Conservation (phyloP, 2,888 invertebrate species). For the Spisula subtruncata region DNA sequence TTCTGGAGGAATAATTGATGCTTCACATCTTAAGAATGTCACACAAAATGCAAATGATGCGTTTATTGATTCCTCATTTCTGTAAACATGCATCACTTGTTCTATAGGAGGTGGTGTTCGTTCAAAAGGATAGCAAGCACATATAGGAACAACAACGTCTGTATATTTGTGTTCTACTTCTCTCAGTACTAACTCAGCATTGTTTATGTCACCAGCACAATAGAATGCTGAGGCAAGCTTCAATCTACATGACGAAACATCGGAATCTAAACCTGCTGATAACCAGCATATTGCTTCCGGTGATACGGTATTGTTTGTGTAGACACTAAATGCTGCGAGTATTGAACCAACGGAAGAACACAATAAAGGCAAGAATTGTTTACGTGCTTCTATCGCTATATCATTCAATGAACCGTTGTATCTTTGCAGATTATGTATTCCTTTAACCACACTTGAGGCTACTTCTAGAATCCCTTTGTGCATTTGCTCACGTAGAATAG, state of each 20-base stretch:
- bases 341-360: background rate
- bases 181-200: background rate
- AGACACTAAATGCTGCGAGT: background rate
- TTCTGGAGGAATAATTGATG: background rate
- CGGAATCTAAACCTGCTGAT: background rate
- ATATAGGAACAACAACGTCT: too few species aligned
- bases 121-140: too few species aligned
- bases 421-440: background rate
- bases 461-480: background rate
- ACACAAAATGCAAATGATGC: background rate
- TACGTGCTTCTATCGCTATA: background rate
- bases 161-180: too few species aligned
- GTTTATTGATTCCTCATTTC: background rate
- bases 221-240: constrained; percentile 15
- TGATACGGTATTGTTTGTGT: background rate
- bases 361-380: background rate
- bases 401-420: background rate
- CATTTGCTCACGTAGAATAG: background rate
- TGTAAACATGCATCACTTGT: too few species aligned
- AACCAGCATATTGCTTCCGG: constrained; percentile 7
- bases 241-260: constrained; percentile 25
- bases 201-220: background rate
- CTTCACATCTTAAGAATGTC: background rate
- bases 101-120: too few species aligned
- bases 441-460: background rate